These are phyloP conservation scores for Atlantisia rogersi DNA, from an alignment of 2,113 vertebrate species.

Conservation along the genomic window DNA sequence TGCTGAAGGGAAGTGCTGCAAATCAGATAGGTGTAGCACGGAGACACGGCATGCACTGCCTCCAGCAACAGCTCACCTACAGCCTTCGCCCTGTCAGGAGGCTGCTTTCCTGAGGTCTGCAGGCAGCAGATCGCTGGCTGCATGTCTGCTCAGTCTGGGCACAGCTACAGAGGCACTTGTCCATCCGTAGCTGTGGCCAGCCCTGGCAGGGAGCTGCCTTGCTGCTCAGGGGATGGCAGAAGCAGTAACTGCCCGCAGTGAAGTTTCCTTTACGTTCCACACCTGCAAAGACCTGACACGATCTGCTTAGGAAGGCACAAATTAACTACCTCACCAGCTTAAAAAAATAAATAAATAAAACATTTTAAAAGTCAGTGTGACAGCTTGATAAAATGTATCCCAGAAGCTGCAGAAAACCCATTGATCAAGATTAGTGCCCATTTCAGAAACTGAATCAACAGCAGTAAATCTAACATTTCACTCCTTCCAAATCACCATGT, in stretches of 20 bases:
- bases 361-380: background rate
- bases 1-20: background rate
- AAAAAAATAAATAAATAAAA: background rate
- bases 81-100: rapidly evolving
- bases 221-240: background rate
- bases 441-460: slow-evolving; percentile 52
- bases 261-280: background rate
- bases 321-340: background rate
- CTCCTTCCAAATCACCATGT: slow-evolving; percentile 9
- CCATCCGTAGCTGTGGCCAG: rapidly evolving
- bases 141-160: rapidly evolving
- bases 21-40: rapidly evolving
- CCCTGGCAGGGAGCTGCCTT: background rate
- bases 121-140: background rate
- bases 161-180: background rate
- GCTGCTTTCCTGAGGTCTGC: background rate
- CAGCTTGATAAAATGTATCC: slow-evolving; percentile 34
- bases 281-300: rapidly evolving
- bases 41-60: background rate
- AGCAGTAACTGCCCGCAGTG: background rate
- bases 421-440: slow-evolving; percentile 44
- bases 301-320: background rate
- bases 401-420: slow-evolving; percentile 17
- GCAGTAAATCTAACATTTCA: slow-evolving; percentile 38
- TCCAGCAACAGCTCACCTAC: background rate